Evolutionary conservation across 2,888 invertebrate species (phyloP).

Genomic region (Halictus ligatus): DNA sequence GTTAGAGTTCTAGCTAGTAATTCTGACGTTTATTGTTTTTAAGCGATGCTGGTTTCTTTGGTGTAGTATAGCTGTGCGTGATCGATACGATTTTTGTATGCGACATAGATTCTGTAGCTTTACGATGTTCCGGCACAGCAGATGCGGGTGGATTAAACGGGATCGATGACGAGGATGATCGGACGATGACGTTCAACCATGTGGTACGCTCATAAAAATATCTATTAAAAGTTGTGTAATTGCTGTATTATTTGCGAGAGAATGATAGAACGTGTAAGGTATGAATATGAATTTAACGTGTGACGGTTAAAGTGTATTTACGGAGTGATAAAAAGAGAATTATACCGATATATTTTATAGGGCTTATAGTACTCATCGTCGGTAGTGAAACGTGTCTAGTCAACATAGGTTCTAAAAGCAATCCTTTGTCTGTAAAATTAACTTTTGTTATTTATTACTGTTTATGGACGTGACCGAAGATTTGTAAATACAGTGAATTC

Average conservation of each 20-base stretch:
- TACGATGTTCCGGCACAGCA: conserved; percentile 34
- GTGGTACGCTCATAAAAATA: not conserved
- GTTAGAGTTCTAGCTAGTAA: not conserved
- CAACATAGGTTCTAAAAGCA: too few relatives aligned
- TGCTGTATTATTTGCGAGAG: not conserved
- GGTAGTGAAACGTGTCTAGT: too few relatives aligned
- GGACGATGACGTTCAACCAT: not conserved
- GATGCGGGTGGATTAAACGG: conserved; percentile 39
- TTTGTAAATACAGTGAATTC: too few relatives aligned
- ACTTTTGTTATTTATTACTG: too few relatives aligned
- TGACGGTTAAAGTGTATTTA: too few relatives aligned
- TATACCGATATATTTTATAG: too few relatives aligned
- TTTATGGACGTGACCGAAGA: too few relatives aligned
- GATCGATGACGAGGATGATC: conserved; percentile 21
- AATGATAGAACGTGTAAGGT: not conserved
- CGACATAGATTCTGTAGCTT: conserved; percentile 23
- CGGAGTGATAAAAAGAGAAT: too few relatives aligned
- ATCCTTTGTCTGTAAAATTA: too few relatives aligned
- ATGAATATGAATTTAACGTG: not conserved
- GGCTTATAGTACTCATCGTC: too few relatives aligned
- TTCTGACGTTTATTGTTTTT: not conserved
- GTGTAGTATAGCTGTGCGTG: not conserved
- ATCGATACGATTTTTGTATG: not conserved
- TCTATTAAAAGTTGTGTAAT: conserved; percentile 4
- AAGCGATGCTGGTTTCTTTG: not conserved